Percentiles rank a stretch among this genome's conserved stretches.
phyloP scores from a whole-genome alignment of 1,140 invertebrate species.

The Sminthurides bifidus region DNA sequence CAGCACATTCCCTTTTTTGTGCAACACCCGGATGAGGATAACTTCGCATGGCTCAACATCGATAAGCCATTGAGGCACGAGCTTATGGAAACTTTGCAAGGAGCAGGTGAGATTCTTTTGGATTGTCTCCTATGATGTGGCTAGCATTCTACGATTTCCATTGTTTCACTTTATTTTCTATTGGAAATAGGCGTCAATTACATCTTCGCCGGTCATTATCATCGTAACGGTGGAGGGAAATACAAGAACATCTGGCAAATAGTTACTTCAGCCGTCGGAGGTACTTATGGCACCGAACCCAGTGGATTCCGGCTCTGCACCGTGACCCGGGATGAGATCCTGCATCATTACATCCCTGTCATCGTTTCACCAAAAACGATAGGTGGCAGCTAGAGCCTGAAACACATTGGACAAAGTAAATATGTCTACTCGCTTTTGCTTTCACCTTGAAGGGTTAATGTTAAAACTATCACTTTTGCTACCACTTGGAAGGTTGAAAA shows the following conservation, averaged over 20 bases:
- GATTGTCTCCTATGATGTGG: background rate
- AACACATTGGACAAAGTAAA: no score
- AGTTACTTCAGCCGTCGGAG: slow-evolving; percentile 42
- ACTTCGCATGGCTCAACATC: slow-evolving; percentile 40
- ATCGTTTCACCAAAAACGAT: no score
- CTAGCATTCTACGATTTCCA: background rate
- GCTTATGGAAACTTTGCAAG: slow-evolving; percentile 39
- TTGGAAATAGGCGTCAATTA: slow-evolving; percentile 39
- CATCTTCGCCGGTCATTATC: slow-evolving; percentile 47
- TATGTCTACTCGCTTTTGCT: no score
- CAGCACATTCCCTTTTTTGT: slow-evolving; percentile 49
- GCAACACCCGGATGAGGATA: slow-evolving; percentile 36
- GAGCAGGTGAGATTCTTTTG: slow-evolving; percentile 33
- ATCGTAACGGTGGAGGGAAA: slow-evolving; percentile 43
- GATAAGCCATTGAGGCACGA: slow-evolving; percentile 33
- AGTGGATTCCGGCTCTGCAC: slow-evolving; percentile 41
- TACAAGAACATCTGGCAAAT: slow-evolving; percentile 41
- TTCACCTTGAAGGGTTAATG: no score
- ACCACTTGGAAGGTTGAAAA: no score
- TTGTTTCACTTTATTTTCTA: background rate
- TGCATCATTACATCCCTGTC: slow-evolving; percentile 35
- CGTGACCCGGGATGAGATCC: slow-evolving; percentile 34
- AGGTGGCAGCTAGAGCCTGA: no score
- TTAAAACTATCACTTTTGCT: no score
- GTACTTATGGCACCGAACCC: slow-evolving; percentile 34